phyloP scores from a whole-genome alignment of 1,140 invertebrate genomes.

The Neodiprion fabricii region DNA sequence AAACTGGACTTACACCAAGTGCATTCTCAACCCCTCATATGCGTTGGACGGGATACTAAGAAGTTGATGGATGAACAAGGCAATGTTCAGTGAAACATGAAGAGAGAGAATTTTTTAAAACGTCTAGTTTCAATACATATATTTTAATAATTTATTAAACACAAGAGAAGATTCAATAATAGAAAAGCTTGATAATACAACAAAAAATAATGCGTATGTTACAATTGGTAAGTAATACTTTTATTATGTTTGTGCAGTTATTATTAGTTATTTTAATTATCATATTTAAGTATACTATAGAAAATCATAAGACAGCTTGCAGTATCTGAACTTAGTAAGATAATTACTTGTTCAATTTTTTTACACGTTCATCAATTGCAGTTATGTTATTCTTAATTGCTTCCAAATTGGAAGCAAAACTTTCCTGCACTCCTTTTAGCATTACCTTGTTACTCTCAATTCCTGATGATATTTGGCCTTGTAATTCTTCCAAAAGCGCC shows the following conservation, averaged over 20 bases:
- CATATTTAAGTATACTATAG: background rate
- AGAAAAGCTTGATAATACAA: background rate
- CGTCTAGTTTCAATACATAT: no score
- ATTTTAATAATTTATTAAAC: conserved; percentile 1
- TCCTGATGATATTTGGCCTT: conserved; percentile 75
- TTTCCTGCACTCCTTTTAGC: conserved; percentile 80
- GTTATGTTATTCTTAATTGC: conserved; percentile 77
- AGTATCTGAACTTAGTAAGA: background rate
- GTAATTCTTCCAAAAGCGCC: conserved; percentile 81
- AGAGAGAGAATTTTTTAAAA: no score
- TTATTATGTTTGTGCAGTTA: background rate
- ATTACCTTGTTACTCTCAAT: conserved; percentile 80
- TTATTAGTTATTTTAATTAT: background rate
- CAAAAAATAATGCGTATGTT: background rate
- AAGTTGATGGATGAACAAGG: no score
- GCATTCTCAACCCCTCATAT: no score
- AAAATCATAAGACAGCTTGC: background rate
- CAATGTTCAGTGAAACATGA: no score
- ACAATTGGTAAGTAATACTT: background rate
- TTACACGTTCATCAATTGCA: conserved; percentile 76
- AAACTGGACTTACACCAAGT: no score
- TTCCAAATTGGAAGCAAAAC: conserved; percentile 77
- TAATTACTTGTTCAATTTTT: conserved; percentile 60
- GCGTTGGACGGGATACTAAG: no score
- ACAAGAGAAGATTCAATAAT: background rate